A percentile compares a stretch with the other conserved stretches of the same genome.
These are phyloP conservation scores for Taenioides sp. DNA, from an alignment of 2,797 vertebrate genomes.

Conservation along the genomic window DNA sequence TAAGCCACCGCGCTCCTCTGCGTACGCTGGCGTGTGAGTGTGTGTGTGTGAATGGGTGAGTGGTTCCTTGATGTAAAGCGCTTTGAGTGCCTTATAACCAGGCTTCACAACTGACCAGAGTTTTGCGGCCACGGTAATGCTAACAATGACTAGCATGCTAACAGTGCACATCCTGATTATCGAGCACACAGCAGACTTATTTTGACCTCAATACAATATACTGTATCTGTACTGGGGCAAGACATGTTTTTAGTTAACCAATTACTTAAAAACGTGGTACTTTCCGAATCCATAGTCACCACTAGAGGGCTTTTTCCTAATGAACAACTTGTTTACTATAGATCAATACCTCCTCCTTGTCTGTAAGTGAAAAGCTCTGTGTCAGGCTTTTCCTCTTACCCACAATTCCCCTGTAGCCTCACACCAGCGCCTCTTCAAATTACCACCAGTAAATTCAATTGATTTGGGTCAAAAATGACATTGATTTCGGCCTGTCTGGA, in stretches of 20 bases:
- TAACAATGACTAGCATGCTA: no score
- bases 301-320: slow-evolving; percentile 1
- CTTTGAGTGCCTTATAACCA: no score
- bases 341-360: slow-evolving; percentile 20
- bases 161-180: no score
- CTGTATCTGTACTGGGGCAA: no score
- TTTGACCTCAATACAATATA: no score
- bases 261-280: not conserved
- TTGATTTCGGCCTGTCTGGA: slow-evolving; percentile 74
- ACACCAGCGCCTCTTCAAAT: slow-evolving; percentile 52
- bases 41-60: no score
- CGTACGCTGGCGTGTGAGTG: no score
- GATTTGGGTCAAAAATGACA: slow-evolving; percentile 73
- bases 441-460: slow-evolving; percentile 71
- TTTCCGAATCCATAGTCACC: not conserved
- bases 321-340: slow-evolving; percentile 14
- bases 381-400: slow-evolving; percentile 40
- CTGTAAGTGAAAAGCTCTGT: slow-evolving; percentile 23
- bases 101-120: no score
- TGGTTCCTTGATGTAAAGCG: no score
- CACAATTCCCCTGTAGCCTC: slow-evolving; percentile 35
- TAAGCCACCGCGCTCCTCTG: no score
- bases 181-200: no score
- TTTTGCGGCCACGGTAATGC: no score
- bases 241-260: not conserved